These are phyloP conservation scores for Lasioglossum pauxillum DNA, from an alignment of 2,888 invertebrate genomes.

Conservation along the genomic window DNA sequence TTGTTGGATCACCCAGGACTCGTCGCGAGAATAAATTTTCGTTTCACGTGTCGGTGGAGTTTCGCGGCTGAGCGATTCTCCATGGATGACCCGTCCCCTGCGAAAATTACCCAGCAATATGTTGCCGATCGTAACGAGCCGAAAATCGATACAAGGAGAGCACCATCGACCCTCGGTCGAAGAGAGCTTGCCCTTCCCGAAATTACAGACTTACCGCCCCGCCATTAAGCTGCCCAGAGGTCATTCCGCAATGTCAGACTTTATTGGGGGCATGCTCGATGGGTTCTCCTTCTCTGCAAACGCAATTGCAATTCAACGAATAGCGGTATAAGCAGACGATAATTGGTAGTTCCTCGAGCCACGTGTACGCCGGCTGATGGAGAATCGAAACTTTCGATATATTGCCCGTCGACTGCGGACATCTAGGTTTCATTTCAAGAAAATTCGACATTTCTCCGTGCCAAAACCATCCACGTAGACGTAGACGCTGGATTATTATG, in stretches of 20 bases:
- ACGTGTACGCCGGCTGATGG: neutral
- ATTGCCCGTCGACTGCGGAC: neutral
- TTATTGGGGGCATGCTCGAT: conserved; percentile 5
- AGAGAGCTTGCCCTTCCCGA: conserved; percentile 36
- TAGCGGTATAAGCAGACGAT: neutral
- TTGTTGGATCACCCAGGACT: conserved; percentile 47
- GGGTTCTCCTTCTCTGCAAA: neutral
- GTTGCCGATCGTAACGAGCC: conserved; percentile 79
- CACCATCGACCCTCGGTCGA: neutral
- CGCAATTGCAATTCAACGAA: conserved; percentile 6
- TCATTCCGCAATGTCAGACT: conserved; percentile 21
- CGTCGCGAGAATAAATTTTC: conserved; percentile 77
- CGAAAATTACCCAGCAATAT: conserved; percentile 81
- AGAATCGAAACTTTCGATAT: neutral
- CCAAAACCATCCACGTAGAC: neutral
- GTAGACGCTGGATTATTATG: too few relatives aligned
- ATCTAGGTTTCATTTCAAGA: neutral
- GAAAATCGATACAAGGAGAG: conserved; percentile 72
- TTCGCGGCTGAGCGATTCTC: conserved; percentile 75
- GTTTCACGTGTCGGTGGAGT: conserved; percentile 80
- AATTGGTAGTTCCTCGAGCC: neutral
- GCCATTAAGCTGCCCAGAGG: conserved; percentile 6
- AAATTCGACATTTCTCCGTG: neutral
- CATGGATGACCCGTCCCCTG: conserved; percentile 69
- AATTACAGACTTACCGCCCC: conserved; percentile 42